Base-by-base conservation (phyloP, 2,888 invertebrate genomes). In the Ennomos erosarius region DNA sequence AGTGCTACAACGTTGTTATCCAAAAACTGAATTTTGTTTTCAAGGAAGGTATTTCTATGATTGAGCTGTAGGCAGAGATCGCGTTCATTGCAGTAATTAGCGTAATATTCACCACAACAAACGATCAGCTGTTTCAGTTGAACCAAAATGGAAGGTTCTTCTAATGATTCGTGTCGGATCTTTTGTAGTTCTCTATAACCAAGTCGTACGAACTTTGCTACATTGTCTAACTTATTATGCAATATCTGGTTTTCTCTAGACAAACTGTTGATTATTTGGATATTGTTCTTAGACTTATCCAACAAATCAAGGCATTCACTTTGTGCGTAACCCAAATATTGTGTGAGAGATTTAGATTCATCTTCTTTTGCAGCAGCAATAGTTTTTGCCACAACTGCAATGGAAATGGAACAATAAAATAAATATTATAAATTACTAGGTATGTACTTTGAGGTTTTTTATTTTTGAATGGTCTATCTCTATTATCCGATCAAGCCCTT, bases 81-180 rank as follows among this genome's bases (percentile, higher is more conserved):
- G 11, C 59, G 69, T 68, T 84, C 79, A 55, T 80, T 84, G 46
- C 60, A 67, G 49, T 73, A 76, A 62, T 85, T 75, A 8, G 82
- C 78, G 56, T 84, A 82, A 55, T 81, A 85, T 52, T 84, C 76
- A 1, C 84, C 81, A 64, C 82, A 86, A 52, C 69, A 73, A 42
- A 78, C 42, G 43, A 87, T 75, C 13, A 88, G 78, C 45, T 81
- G 69, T 56, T 80, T 82, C 11, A 87, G 67, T 69, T 85, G 75
- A 50, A 73, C 66, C 26, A 75, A 55, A 37, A 62, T 55, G 1
- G 80, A 62, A 33, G 70, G 43, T 44, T 80, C 70, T 53, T 79
- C 69, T n/a, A 45, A 10, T 10, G 53, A 52, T 57, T 78, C 69
- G 8, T 71, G 68, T 11, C 73, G 66, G 35, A 81, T 73, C 66